Evolutionary conservation across 2,888 invertebrate species (phyloP).

Genomic region (Pristionchus exspectatus): DNA sequence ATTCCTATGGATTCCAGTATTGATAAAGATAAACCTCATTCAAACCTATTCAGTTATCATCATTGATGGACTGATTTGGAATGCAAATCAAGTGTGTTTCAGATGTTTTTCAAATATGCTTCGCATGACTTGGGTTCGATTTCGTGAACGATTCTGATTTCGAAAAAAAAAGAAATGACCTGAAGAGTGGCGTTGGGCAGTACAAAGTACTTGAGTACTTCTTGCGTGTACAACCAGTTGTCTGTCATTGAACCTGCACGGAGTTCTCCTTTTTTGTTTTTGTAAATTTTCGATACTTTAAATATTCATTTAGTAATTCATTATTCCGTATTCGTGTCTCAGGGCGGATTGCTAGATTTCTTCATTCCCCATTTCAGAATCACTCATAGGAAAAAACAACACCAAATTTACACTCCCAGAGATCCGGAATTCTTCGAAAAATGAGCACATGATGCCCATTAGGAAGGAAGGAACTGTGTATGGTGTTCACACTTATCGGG

Average conservation of each 20-base stretch:
- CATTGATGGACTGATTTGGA: no score
- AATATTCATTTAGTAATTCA: not conserved
- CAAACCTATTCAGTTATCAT: no score
- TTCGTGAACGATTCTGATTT: no score
- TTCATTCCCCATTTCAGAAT: not conserved
- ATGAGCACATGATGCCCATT: not conserved
- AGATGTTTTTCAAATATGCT: no score
- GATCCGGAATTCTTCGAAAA: not conserved
- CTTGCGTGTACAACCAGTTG: constrained; percentile 78
- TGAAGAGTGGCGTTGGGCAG: constrained; percentile 70
- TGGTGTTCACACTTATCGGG: no score
- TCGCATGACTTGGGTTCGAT: no score
- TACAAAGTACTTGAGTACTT: constrained; percentile 77
- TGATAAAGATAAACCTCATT: no score
- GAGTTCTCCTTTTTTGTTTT: not conserved
- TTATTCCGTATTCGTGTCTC: not conserved
- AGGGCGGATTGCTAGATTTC: not conserved
- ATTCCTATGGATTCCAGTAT: no score
- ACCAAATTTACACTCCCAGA: not conserved
- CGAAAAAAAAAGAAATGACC: not conserved
- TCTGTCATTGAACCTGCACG: constrained; percentile 74
- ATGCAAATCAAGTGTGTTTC: no score
- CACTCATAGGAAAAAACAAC: not conserved
- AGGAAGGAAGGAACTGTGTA: not conserved
- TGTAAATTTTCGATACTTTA: not conserved